Base-by-base conservation (phyloP, 2,888 invertebrate species). In the Hoplodrina ambigua region DNA sequence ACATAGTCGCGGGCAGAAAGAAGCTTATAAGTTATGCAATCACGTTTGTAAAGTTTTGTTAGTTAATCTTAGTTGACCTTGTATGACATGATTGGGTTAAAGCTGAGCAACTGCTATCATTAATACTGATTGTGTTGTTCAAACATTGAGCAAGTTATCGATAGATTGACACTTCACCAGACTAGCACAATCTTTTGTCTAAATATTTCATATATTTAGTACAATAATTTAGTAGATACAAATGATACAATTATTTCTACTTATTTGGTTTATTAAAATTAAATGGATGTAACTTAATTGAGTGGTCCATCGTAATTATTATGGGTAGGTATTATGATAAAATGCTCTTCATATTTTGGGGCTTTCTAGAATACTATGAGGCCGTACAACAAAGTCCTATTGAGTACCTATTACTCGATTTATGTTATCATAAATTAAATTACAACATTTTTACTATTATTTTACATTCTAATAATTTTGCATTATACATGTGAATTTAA, bases 91-190 rank as follows among this genome's bases (percentile, higher is more conserved):
- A 37, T 56, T 37, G 56, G 11, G n/a, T 56, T n/a, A 56, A 30
- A 17, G 55, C 57, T 63, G 71, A 70, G 71, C 62, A 59, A 56
- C 62, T 60, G 67, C 44, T 64, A 70, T 80, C 67, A 72, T 68
- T 81, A 81, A 78, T 83, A 81, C 83, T 86, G 85, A 82, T 85
- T 83, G 75, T 78, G 75, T 71, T 61, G 69, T 81, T 72, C 56
- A 57, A 80, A 72, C 69, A 73, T 87, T 87, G 87, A 87, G 87
- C 87, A 87, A 81, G 58, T 63, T 49, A 78, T 70, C 56, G 61
- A 78, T 53, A 67, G 3, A 68, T 67, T 59, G 60, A 77, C 72
- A 76, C 50, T 69, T 70, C 46, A 74, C 65, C 56, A 56, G 71
- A 78, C 75, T 84, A 80, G 72, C 76, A 84, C 80, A 60, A 72